phyloP scores from a whole-genome alignment of 2,888 invertebrate genomes.

The Blastobasis lacticolella region DNA sequence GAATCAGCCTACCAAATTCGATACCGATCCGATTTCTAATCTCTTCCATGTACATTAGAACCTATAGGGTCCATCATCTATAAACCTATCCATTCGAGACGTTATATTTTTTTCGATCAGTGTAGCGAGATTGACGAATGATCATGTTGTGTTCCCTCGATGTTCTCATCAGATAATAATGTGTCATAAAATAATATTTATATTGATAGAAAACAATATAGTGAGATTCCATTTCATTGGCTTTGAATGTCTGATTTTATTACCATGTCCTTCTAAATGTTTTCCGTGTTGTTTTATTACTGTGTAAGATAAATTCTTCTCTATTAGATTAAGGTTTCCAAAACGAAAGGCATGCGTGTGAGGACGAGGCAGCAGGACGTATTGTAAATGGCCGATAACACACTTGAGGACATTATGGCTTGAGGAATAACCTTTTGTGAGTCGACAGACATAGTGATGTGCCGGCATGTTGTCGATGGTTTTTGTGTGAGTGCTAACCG shows the following conservation, averaged over 20 bases:
- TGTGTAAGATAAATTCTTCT: slow-evolving; percentile 14
- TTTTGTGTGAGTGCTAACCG: slow-evolving; percentile 76
- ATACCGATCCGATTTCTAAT: slow-evolving; percentile 31
- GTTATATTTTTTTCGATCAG: slow-evolving; percentile 63
- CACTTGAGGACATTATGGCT: slow-evolving; percentile 41
- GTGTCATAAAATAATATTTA: slow-evolving; percentile 9
- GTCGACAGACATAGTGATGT: slow-evolving; percentile 29
- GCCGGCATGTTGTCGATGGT: slow-evolving; percentile 62
- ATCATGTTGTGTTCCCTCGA: slow-evolving; percentile 42
- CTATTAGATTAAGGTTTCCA: slow-evolving; percentile 13
- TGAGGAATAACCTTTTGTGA: slow-evolving; percentile 16
- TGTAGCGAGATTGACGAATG: slow-evolving; percentile 60
- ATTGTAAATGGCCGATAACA: slow-evolving; percentile 31
- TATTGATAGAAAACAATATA: slow-evolving; percentile 14
- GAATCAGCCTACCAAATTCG: slow-evolving; percentile 12
- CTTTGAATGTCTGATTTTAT: slow-evolving; percentile 62
- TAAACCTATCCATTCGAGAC: slow-evolving; percentile 29
- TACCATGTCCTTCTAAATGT: slow-evolving; percentile 18
- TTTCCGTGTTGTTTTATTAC: slow-evolving; percentile 22
- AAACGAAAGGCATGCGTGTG: slow-evolving; percentile 45
- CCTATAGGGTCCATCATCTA: slow-evolving; percentile 8
- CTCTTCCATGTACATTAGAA: slow-evolving; percentile 14
- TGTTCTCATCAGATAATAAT: slow-evolving; percentile 6
- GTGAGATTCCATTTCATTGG: slow-evolving; percentile 43
- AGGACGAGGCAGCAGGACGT: slow-evolving; percentile 21